phyloP scores from a whole-genome alignment of 1,140 invertebrate genomes.

The Atta texana region DNA sequence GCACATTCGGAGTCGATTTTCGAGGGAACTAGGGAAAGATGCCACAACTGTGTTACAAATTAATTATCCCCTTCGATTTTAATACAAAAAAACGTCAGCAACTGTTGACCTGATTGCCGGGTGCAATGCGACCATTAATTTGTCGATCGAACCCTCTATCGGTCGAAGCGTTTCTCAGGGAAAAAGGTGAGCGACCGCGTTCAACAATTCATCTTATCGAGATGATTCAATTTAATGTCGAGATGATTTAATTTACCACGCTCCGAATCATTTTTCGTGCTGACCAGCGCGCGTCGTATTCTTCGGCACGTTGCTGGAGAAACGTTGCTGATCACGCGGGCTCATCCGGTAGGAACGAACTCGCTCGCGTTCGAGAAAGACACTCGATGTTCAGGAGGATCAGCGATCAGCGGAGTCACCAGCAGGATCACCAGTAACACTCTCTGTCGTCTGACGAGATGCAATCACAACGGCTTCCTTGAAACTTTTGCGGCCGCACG shows the following conservation, averaged over 20 bases:
- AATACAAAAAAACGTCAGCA: not conserved
- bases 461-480: conserved; percentile 46
- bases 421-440: not conserved
- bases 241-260: conserved; percentile 38
- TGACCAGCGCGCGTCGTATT: conserved; percentile 6
- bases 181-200: not conserved
- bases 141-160: not conserved
- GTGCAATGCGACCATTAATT: not conserved
- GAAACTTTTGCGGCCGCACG: conserved; percentile 56
- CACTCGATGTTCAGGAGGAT: not conserved
- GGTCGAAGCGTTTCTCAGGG: not conserved
- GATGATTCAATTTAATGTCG: not conserved
- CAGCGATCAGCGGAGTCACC: conserved; percentile 2
- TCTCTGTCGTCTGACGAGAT: conserved; percentile 24
- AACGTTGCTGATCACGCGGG: not conserved
- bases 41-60: not conserved
- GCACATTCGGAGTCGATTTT: not conserved
- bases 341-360: conserved; percentile 13
- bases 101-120: not conserved
- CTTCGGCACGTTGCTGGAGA: conserved; percentile 41
- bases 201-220: not conserved
- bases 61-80: not conserved
- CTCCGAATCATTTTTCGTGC: conserved; percentile 54
- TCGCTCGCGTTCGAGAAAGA: not conserved
- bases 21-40: not conserved